A percentile compares a stretch with the other conserved stretches of the same genome.
phyloP scores from a whole-genome alignment of 2,797 vertebrate genomes.

The Peromyscus aztecus region DNA sequence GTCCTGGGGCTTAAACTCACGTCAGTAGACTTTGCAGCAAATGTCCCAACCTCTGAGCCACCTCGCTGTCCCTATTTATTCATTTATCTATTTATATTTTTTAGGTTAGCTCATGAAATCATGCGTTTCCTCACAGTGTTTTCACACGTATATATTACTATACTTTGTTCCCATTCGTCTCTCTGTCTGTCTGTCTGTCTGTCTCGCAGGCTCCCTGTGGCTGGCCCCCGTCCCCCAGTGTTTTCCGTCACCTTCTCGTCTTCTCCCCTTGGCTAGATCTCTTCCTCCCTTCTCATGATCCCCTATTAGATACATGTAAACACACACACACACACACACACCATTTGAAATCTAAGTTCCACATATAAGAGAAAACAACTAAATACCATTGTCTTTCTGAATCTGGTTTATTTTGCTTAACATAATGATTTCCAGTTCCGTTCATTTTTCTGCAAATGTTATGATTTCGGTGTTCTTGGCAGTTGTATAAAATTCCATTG shows the following conservation, averaged over 20 bases:
- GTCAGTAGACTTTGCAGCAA: not conserved
- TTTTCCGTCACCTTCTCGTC: not conserved
- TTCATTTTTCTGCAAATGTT: not conserved
- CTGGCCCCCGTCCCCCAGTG: not conserved
- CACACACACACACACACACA: not conserved
- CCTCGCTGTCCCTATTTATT: not conserved
- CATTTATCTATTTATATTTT: not conserved
- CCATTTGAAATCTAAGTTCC: not conserved
- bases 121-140: too few relatives aligned
- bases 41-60: not conserved
- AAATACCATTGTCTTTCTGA: not conserved
- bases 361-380: not conserved
- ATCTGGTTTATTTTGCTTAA: constrained; percentile 1
- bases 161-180: not conserved
- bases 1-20: not conserved
- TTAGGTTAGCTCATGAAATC: not conserved
- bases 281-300: not conserved
- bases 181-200: too few relatives aligned
- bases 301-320: too few relatives aligned
- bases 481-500: not conserved
- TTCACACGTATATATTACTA: not conserved
- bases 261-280: not conserved
- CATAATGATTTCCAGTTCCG: not conserved
- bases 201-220: not conserved
- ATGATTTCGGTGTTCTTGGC: not conserved